Conservation (phyloP, 2,113 vertebrate species). For the Podocnemis expansa region DNA sequence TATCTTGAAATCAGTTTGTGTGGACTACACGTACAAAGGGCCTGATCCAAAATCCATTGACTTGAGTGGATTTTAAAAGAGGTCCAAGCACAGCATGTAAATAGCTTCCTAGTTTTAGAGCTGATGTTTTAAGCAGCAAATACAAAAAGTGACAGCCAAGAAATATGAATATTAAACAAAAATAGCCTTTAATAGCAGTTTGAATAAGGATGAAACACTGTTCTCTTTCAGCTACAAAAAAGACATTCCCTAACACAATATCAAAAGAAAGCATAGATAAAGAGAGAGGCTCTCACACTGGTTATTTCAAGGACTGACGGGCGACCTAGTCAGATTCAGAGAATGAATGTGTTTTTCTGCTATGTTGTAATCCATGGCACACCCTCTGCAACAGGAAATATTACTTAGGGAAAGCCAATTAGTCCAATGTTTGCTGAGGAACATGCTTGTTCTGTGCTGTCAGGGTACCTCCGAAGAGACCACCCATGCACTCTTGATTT, state of each 20-base stretch:
- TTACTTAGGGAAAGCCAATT: not conserved
- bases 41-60: not conserved
- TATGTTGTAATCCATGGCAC: not conserved
- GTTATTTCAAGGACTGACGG: not conserved
- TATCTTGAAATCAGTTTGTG: not conserved
- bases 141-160: not conserved
- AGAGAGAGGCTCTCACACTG: not conserved
- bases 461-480: not conserved
- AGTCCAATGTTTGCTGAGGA: not conserved
- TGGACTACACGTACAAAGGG: not conserved
- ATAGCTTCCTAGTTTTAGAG: not conserved
- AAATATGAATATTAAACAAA: not conserved
- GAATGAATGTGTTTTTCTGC: not conserved
- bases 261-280: not conserved
- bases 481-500: not conserved
- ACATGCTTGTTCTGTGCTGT: not conserved
- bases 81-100: not conserved
- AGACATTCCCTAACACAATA: slow-evolving; percentile 40
- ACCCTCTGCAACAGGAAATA: not conserved
- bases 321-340: not conserved
- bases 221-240: slow-evolving; percentile 40
- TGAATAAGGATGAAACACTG: slow-evolving; percentile 48
- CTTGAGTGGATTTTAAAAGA: not conserved
- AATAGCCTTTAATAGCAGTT: not conserved
- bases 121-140: not conserved